Evolutionary conservation across 2,888 invertebrate genomes (phyloP).

Genomic region (Abrostola triplasia): DNA sequence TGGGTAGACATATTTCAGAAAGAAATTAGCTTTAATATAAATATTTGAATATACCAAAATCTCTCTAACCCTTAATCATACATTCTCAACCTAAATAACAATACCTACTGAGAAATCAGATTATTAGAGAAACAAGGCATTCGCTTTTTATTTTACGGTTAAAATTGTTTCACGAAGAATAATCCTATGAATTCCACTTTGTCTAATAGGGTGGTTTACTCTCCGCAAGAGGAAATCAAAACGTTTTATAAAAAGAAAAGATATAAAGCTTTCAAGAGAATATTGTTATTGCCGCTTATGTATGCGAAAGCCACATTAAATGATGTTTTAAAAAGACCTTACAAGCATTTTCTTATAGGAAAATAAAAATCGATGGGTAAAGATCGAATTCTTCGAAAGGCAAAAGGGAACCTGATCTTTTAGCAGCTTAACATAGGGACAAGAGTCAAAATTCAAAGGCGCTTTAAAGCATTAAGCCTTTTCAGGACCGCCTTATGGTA

Average conservation of each 20-base stretch:
- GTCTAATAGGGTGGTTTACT: slow-evolving; percentile 33
- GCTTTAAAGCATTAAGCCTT: slow-evolving; percentile 4
- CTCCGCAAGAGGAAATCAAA: slow-evolving; percentile 32
- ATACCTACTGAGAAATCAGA: background rate
- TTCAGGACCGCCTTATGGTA: slow-evolving; percentile 1
- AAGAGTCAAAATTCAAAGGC: slow-evolving; percentile 2
- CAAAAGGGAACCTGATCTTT: slow-evolving; percentile 3
- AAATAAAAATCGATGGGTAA: background rate
- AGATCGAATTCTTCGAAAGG: slow-evolving; percentile 3
- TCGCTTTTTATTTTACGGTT: slow-evolving; percentile 8
- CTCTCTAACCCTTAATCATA: slow-evolving; percentile 1
- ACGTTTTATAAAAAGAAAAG: slow-evolving; percentile 23
- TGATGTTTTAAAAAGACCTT: slow-evolving; percentile 38
- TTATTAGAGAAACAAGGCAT: slow-evolving; percentile 1
- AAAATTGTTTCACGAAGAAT: slow-evolving; percentile 22
- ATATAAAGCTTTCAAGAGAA: slow-evolving; percentile 48
- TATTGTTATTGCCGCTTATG: slow-evolving; percentile 29
- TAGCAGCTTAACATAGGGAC: slow-evolving; percentile 1
- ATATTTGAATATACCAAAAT: background rate
- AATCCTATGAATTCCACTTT: slow-evolving; percentile 30
- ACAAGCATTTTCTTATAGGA: slow-evolving; percentile 11
- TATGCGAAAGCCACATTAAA: slow-evolving; percentile 2
- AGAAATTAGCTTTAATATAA: background rate
- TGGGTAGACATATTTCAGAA: background rate
- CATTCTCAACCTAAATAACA: background rate